Conservation (phyloP, 2,888 invertebrate genomes). For the Mellilla xanthometata region DNA sequence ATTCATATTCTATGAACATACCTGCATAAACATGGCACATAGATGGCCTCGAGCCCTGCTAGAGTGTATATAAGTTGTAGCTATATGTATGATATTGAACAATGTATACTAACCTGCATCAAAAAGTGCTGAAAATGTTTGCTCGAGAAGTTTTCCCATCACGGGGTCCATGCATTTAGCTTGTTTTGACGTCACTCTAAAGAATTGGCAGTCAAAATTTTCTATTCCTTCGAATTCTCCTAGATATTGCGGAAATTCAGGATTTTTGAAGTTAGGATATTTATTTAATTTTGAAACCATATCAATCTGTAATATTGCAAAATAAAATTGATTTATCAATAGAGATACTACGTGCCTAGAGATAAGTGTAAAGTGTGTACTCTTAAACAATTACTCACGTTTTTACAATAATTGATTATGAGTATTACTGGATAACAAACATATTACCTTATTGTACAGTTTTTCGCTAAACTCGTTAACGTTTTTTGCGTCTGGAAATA, state of each 20-base stretch:
- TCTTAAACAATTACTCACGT: too few relatives aligned
- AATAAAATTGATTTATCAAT: too few relatives aligned
- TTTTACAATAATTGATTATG: too few relatives aligned
- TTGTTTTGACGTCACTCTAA: conserved; percentile 85
- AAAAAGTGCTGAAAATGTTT: conserved; percentile 85
- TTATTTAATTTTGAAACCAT: conserved; percentile 85
- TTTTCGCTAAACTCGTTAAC: conserved; percentile 82
- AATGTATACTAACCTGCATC: conserved; percentile 73
- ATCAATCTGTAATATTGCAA: conserved; percentile 85
- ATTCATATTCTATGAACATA: too few relatives aligned
- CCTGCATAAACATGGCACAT: too few relatives aligned
- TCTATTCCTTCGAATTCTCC: conserved; percentile 83
- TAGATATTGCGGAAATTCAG: conserved; percentile 84
- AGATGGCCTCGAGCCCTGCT: too few relatives aligned
- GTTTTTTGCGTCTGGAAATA: conserved; percentile 85
- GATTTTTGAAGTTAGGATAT: conserved; percentile 77
- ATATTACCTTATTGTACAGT: conserved; percentile 75
- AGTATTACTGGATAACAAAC: too few relatives aligned
- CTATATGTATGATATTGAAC: too few relatives aligned
- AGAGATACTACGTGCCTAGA: too few relatives aligned
- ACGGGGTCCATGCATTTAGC: conserved; percentile 85
- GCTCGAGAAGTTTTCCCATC: conserved; percentile 86
- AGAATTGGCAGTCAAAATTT: conserved; percentile 87
- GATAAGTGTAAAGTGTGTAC: too few relatives aligned
- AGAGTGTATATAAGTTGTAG: too few relatives aligned